Conservation (phyloP, 2,888 invertebrate species). For the Eugnorisma glareosa region DNA sequence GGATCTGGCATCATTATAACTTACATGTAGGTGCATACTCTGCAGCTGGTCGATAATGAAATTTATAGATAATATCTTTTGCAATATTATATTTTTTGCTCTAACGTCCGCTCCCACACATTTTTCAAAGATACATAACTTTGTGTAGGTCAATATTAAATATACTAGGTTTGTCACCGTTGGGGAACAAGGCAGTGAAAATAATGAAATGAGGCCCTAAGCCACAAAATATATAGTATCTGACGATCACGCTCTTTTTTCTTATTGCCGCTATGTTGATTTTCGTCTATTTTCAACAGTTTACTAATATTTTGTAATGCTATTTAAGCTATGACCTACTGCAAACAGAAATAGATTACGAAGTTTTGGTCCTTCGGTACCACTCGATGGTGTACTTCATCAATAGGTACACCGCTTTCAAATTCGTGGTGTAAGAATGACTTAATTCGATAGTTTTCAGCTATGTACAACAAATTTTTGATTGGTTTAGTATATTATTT, state of each 20-base stretch:
- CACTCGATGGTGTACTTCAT: not conserved
- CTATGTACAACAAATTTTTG: not conserved
- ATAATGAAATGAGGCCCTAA: not conserved
- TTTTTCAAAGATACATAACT: not conserved
- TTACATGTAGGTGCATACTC: not conserved
- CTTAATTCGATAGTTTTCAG: no score
- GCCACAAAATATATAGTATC: not conserved
- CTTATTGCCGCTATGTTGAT: not conserved
- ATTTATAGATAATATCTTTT: conserved; percentile 4
- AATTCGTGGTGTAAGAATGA: not conserved
- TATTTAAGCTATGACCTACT: not conserved
- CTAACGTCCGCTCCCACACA: not conserved
- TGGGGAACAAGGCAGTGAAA: not conserved
- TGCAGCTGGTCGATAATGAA: not conserved
- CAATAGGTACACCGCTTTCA: not conserved
- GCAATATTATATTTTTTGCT: not conserved
- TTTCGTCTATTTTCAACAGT: not conserved
- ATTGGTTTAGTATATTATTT: not conserved
- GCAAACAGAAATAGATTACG: not conserved
- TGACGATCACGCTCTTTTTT: not conserved
- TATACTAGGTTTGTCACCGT: not conserved
- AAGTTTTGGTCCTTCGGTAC: not conserved
- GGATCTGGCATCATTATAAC: not conserved
- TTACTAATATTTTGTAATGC: not conserved
- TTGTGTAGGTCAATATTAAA: not conserved